Evolutionary conservation across 2,113 vertebrate genomes (phyloP).

Genomic region (Calyptomena viridis): DNA sequence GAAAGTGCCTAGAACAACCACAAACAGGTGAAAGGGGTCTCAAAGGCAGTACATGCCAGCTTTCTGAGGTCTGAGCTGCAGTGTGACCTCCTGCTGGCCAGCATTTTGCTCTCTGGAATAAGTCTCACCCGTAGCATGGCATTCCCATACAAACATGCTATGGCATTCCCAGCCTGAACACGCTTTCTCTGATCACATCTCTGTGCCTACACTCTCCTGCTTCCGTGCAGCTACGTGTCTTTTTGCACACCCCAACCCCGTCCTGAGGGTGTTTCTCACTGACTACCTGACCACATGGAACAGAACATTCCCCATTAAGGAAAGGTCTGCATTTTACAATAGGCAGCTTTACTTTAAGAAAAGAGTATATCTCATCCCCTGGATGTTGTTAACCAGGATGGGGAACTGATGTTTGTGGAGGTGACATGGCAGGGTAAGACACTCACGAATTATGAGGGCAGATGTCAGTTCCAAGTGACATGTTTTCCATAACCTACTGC

Average conservation of each 20-base stretch:
- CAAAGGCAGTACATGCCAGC: neutral
- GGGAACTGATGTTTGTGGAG: conserved; percentile 59
- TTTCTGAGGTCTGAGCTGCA: neutral
- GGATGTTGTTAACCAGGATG: neutral
- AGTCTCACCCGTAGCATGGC: rapidly evolving
- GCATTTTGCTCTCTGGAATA: neutral
- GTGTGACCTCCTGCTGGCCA: rapidly evolving
- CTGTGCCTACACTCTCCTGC: neutral
- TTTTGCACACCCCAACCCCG: neutral
- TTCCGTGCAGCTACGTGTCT: rapidly evolving
- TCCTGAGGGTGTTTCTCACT: neutral
- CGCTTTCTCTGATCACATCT: neutral
- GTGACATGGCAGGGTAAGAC: conserved; percentile 63
- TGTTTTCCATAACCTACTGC: conserved; percentile 60
- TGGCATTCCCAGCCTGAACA: neutral
- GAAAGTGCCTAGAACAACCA: neutral
- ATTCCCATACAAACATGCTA: neutral
- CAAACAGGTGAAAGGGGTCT: rapidly evolving
- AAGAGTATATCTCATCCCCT: neutral
- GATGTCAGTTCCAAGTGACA: conserved; percentile 72
- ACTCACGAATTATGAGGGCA: conserved; percentile 65
- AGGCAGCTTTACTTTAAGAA: neutral
- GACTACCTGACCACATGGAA: neutral
- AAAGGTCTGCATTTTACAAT: neutral
- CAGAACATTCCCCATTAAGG: neutral